Evolutionary conservation across 2,113 vertebrate genomes (phyloP).

Genomic region (Oxyura jamaicensis): DNA sequence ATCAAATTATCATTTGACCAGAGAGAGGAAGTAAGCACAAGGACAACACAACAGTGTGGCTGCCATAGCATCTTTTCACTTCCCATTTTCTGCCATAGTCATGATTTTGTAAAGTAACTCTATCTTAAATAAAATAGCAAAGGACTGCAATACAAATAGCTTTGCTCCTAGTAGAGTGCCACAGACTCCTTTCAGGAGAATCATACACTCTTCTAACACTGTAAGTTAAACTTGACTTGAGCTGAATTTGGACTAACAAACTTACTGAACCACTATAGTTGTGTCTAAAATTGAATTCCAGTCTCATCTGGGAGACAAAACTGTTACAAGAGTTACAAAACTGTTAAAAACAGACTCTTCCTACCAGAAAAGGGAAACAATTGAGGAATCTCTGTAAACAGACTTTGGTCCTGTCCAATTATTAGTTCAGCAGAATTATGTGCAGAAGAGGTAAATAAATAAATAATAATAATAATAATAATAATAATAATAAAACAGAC

Average conservation of each 20-base stretch:
- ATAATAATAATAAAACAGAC: no score
- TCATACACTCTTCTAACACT: not conserved
- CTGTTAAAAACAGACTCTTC: not conserved
- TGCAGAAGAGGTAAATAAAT: not conserved
- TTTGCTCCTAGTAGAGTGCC: not conserved
- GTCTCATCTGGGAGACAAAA: not conserved
- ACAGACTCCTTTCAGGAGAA: not conserved
- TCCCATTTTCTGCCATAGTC: not conserved
- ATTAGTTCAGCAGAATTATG: not conserved
- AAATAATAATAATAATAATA: no score
- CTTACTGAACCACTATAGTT: not conserved
- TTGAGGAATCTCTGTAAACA: not conserved
- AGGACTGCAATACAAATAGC: not conserved
- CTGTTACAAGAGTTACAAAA: not conserved
- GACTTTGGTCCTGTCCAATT: not conserved
- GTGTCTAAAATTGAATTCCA: not conserved
- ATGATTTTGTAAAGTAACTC: not conserved
- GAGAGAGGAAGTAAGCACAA: not conserved
- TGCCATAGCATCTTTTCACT: not conserved
- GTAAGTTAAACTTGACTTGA: not conserved
- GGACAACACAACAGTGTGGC: not conserved
- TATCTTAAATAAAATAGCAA: not conserved
- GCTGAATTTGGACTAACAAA: not conserved
- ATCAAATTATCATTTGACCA: not conserved
- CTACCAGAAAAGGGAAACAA: not conserved